These are phyloP conservation scores for Agriotes lineatus DNA, from an alignment of 2,888 invertebrate species.

Conservation along the genomic window DNA sequence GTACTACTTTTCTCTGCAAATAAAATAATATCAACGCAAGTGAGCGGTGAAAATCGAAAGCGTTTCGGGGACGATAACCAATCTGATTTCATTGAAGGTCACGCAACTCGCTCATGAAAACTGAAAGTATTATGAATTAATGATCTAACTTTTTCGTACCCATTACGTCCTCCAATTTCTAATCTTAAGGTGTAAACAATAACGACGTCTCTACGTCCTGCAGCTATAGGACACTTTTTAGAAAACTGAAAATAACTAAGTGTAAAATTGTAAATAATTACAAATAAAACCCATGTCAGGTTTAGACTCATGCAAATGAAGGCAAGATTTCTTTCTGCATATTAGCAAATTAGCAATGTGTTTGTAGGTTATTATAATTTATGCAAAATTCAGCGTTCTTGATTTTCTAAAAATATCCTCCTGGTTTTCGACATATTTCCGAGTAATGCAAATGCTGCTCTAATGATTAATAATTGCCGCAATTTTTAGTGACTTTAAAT, in stretches of 20 bases:
- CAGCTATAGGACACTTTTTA: too few relatives aligned
- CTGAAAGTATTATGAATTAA: constrained; percentile 10
- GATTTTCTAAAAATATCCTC: background rate
- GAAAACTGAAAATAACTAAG: too few relatives aligned
- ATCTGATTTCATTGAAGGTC: constrained; percentile 2
- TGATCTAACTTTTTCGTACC: background rate
- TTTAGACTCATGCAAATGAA: too few relatives aligned
- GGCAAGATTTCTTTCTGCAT: too few relatives aligned
- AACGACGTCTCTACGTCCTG: too few relatives aligned
- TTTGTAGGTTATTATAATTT: constrained; percentile 9
- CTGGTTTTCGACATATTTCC: background rate
- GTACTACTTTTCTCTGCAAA: background rate
- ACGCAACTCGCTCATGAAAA: background rate
- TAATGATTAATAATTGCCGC: too few relatives aligned
- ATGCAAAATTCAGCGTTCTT: background rate
- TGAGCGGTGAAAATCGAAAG: background rate
- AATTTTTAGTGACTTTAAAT: too few relatives aligned
- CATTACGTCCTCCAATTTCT: background rate
- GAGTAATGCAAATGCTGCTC: too few relatives aligned
- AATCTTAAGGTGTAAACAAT: background rate
- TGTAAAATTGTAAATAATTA: too few relatives aligned
- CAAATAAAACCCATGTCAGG: too few relatives aligned
- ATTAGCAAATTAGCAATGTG: background rate
- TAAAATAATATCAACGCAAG: background rate
- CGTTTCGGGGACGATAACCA: background rate